These are phyloP conservation scores for Trypoxylon attenuatum DNA, from an alignment of 2,888 invertebrate species.

Conservation along the genomic window DNA sequence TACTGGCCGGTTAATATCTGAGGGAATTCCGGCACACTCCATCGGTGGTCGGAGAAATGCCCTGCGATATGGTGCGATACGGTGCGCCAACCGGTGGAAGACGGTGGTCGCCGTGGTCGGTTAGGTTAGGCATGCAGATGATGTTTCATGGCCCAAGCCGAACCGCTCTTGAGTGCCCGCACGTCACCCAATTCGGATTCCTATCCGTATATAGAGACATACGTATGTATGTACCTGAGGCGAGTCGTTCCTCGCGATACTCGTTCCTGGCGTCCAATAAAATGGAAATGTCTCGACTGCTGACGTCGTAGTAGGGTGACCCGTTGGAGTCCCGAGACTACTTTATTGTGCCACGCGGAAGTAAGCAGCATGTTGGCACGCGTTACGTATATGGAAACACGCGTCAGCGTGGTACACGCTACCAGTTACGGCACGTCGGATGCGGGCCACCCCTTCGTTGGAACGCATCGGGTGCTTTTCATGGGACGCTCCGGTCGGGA, in stretches of 20 bases:
- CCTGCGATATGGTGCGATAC: too few relatives aligned
- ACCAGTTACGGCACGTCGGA: conserved; percentile 23
- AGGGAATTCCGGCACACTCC: conserved; percentile 8
- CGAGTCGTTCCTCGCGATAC: conserved; percentile 50
- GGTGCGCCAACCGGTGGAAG: too few relatives aligned
- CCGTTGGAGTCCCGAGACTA: conserved; percentile 15
- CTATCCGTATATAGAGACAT: conserved; percentile 50
- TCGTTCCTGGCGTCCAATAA: conserved; percentile 68
- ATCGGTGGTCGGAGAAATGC: not conserved
- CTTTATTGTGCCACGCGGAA: conserved; percentile 49
- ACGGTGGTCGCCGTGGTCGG: conserved; percentile 14
- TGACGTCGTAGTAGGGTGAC: conserved; percentile 48
- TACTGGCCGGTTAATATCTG: too few relatives aligned
- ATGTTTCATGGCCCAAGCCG: conserved; percentile 39
- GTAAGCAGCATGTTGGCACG: conserved; percentile 49
- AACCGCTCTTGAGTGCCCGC: conserved; percentile 54
- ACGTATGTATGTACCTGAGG: conserved; percentile 24
- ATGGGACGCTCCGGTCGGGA: conserved; percentile 9
- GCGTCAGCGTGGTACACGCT: conserved; percentile 30
- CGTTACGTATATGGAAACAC: conserved; percentile 48
- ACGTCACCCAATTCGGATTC: conserved; percentile 70
- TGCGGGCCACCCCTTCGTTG: conserved; percentile 33
- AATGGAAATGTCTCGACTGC: conserved; percentile 70
- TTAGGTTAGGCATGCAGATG: conserved; percentile 58
- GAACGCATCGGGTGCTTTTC: conserved; percentile 50